Conservation (phyloP, 2,888 invertebrate species). For the Lasioglossum calceatum region DNA sequence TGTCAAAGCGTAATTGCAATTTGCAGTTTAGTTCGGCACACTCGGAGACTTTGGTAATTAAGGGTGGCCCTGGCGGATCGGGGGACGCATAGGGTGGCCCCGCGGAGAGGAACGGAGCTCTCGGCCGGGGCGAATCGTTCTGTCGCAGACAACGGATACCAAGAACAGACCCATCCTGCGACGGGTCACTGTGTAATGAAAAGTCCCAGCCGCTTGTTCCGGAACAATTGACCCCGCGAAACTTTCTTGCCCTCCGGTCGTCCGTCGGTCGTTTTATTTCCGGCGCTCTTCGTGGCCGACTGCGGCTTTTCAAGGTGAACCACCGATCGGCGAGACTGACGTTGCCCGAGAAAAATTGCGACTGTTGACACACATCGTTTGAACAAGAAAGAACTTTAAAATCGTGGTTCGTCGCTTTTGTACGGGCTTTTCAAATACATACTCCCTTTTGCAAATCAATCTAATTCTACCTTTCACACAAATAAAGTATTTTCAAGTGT, state of each 20-base stretch:
- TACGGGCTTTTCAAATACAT: no score
- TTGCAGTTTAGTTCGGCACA: constrained; percentile 67
- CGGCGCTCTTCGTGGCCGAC: not conserved
- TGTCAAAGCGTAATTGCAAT: constrained; percentile 76
- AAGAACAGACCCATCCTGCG: constrained; percentile 18
- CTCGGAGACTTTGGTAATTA: constrained; percentile 69
- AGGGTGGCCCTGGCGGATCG: constrained; percentile 26
- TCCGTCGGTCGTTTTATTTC: not conserved
- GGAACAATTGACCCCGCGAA: not conserved
- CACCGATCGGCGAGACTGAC: not conserved
- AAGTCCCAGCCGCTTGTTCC: constrained; percentile 30
- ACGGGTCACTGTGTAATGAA: constrained; percentile 62
- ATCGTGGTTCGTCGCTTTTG: no score
- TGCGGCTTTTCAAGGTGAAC: not conserved
- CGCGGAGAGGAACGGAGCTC: not conserved
- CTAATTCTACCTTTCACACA: no score
- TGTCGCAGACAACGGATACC: constrained; percentile 12
- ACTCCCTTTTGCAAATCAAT: no score
- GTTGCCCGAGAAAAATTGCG: not conserved
- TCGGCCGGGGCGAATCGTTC: constrained; percentile 46
- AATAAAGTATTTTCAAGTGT: no score
- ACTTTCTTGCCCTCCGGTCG: not conserved
- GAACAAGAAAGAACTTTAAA: no score
- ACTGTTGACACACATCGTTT: no score
- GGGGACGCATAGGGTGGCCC: not conserved